phyloP scores from a whole-genome alignment of 2,797 vertebrate species.

The Apodemus agrarius region DNA sequence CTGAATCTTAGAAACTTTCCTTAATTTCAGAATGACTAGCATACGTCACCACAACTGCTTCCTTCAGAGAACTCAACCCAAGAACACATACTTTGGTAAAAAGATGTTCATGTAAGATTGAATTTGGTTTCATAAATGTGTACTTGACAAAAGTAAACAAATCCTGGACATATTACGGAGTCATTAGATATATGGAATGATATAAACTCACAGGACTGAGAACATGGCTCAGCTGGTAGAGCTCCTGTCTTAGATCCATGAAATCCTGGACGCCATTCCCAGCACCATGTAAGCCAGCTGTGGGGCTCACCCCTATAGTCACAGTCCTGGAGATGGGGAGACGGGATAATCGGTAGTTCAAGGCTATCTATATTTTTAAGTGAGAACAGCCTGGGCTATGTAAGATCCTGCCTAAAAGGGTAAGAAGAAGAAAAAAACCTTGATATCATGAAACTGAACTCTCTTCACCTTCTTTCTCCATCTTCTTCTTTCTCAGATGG shows the following conservation, averaged over 20 bases:
- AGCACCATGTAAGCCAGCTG: neutral
- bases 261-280: too few species aligned
- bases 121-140: neutral
- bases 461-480: too few species aligned
- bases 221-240: neutral
- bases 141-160: neutral
- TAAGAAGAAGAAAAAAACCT: neutral
- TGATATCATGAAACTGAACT: neutral
- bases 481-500: neutral
- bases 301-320: neutral
- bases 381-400: neutral
- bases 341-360: neutral
- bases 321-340: neutral
- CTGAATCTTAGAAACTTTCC: neutral
- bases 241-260: neutral
- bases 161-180: neutral
- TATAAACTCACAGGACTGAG: too few species aligned
- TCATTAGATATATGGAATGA: neutral
- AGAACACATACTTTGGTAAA: neutral
- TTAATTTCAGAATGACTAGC: neutral
- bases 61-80: neutral
- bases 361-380: neutral
- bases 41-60: neutral
- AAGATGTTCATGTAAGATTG: neutral
- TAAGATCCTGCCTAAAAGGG: neutral